Base-by-base conservation (phyloP, 2,797 vertebrate species). In the Eospalax fontanierii region DNA sequence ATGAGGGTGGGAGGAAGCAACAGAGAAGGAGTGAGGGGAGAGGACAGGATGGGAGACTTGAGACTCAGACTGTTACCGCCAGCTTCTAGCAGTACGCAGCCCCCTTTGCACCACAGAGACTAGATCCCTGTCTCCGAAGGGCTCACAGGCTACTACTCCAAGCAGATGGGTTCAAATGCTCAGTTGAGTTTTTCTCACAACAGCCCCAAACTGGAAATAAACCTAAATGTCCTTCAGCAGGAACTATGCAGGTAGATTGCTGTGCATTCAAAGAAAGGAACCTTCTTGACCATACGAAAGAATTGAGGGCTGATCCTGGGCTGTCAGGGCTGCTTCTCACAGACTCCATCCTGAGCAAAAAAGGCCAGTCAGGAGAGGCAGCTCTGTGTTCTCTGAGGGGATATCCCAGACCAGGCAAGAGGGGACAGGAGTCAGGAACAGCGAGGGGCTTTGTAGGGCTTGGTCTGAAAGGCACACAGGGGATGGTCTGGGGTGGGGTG, bases 51-150 rank as follows among this genome's bases (percentile, higher is more conserved):
- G 30, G 54, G 12, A 22, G 43, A 26, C 73, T 14, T 26, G n/a
- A 18, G 35, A 46, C 87, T 78, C 65, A 1, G 22, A 35, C 57
- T 43, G 40, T 66, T 16, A 30, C 16, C 35, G 12, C 80, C 50
- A 78, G 83, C 68, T 50, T 35, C 50, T 85, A 57, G 30, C 65
- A 8, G 10, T 14, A 4, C 9, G 3, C 7, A 22, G n/a, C 18
- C 0, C 4, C 15, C 24, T 10, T 0, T 33, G 3, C 11, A 22
- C 4, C 0, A 40, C 6, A 0, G 10, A 12, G 57, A 79, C 28
- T 26, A n/a, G 8, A 28, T n/a, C 10, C 38, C 1, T 2, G 26
- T 21, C 10, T n/a, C 38, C 14, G 2, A 50, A 82, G 59, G 40
- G 26, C 54, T 16, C 43, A 6, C 1, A 46, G 35, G 8, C 26